These are phyloP conservation scores for Bombus sylvicola DNA, from an alignment of 1,140 invertebrate genomes.

Conservation along the genomic window DNA sequence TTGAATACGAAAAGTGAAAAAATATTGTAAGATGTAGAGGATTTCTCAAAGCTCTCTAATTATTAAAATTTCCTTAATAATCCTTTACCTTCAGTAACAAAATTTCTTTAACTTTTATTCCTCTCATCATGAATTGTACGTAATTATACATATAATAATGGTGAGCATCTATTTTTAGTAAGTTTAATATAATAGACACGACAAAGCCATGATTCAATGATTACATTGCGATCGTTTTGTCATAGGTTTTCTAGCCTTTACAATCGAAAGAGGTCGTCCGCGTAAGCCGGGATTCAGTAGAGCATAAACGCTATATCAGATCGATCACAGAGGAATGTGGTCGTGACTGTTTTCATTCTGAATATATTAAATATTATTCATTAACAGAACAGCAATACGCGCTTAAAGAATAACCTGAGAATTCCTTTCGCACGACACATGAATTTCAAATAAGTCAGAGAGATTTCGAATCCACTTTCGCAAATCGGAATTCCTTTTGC, in stretches of 20 bases:
- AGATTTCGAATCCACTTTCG: conserved; percentile 2
- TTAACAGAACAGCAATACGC: conserved; percentile 3
- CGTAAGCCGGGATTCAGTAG: conserved; percentile 32
- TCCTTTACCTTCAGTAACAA: not conserved
- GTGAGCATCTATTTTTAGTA: not conserved
- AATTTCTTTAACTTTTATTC: not conserved
- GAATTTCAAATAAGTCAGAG: not conserved
- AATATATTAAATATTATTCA: conserved; percentile 42
- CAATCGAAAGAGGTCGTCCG: conserved; percentile 27
- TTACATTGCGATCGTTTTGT: not conserved
- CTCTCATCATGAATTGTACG: too few relatives aligned
- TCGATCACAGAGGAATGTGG: conserved; percentile 33
- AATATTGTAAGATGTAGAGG: too few relatives aligned
- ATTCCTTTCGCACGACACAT: conserved; percentile 11
- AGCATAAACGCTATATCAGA: conserved; percentile 39
- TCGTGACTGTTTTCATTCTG: conserved; percentile 23
- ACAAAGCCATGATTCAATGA: conserved; percentile 16
- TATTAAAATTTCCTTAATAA: not conserved
- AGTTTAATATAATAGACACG: too few relatives aligned
- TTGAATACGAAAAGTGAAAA: not conserved
- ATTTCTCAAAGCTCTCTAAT: not conserved
- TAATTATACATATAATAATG: too few relatives aligned
- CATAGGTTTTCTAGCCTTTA: not conserved
- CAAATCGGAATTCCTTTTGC: not conserved
- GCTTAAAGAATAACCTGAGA: conserved; percentile 10